A percentile compares a stretch with the other conserved stretches of the same genome.
Conservation (phyloP, 2,888 invertebrate species). For the Melanophora roralis region DNA sequence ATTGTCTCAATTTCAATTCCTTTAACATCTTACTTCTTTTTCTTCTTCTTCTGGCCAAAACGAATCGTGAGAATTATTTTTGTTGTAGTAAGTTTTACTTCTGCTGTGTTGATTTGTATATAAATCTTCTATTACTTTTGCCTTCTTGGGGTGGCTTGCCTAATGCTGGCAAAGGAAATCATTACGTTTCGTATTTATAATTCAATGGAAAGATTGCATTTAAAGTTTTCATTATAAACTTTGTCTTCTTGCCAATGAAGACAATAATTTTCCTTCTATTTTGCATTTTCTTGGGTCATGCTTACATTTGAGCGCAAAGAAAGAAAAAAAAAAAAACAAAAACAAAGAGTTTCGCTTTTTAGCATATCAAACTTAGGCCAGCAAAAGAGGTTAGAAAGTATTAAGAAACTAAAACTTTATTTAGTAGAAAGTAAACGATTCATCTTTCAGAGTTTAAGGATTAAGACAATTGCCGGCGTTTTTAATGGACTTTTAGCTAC, state of each 20-base stretch:
- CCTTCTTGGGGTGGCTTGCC: neutral
- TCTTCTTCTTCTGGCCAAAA: constrained; percentile 34
- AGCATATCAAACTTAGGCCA: constrained; percentile 25
- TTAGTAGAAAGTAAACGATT: constrained; percentile 42
- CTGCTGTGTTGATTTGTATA: constrained; percentile 9
- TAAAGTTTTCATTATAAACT: constrained; percentile 19
- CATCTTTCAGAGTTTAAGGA: constrained; percentile 12
- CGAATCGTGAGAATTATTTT: constrained; percentile 61
- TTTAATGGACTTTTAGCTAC: constrained; percentile 3
- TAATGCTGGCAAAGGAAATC: constrained; percentile 34
- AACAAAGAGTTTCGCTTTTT: constrained; percentile 57
- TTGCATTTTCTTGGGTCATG: constrained; percentile 32
- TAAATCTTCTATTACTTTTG: neutral
- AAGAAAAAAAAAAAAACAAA: too few relatives aligned
- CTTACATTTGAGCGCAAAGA: neutral
- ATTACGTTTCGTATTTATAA: constrained; percentile 48
- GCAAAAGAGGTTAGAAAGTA: neutral
- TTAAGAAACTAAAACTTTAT: constrained; percentile 1
- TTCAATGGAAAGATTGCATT: constrained; percentile 46
- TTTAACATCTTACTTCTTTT: constrained; percentile 21
- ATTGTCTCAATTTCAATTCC: constrained; percentile 23
- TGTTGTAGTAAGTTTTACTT: constrained; percentile 11
- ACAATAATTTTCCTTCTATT: neutral
- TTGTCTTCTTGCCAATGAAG: constrained; percentile 12
- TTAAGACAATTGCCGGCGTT: neutral